A percentile compares a stretch with the other conserved stretches of the same genome.
These are phyloP conservation scores for Strix aluco DNA, from an alignment of 2,113 vertebrate species.

Conservation along the genomic window DNA sequence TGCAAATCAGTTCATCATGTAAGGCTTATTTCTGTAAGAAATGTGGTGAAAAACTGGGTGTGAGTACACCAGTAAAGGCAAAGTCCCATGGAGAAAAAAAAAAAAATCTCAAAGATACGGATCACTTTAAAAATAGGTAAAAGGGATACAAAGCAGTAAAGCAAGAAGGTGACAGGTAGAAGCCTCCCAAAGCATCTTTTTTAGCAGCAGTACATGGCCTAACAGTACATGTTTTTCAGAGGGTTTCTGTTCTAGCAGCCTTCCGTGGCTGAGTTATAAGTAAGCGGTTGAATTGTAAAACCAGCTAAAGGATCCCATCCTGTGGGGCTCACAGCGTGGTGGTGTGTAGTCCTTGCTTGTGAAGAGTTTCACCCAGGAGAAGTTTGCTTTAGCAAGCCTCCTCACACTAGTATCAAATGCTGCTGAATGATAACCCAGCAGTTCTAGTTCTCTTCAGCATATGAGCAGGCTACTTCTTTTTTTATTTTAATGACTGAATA, in stretches of 20 bases:
- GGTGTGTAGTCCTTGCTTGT: accelerated
- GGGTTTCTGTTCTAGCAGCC: neutral
- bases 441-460: neutral
- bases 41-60: neutral
- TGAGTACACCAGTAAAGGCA: neutral
- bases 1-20: neutral
- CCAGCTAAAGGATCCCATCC: neutral
- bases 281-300: neutral
- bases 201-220: neutral
- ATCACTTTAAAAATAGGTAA: neutral
- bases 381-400: neutral
- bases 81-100: neutral
- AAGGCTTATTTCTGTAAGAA: neutral
- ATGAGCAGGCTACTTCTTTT: neutral
- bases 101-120: neutral
- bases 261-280: accelerated
- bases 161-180: neutral
- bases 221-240: neutral
- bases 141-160: neutral
- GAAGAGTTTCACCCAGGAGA: neutral
- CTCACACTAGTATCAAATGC: accelerated
- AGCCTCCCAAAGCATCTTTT: neutral
- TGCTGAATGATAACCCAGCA: neutral
- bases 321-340: too few species aligned
- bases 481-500: neutral